Percentiles rank a stretch among this genome's conserved stretches.
phyloP scores from a whole-genome alignment of 2,113 vertebrate species.

The Melanotaenia duboulayi region DNA sequence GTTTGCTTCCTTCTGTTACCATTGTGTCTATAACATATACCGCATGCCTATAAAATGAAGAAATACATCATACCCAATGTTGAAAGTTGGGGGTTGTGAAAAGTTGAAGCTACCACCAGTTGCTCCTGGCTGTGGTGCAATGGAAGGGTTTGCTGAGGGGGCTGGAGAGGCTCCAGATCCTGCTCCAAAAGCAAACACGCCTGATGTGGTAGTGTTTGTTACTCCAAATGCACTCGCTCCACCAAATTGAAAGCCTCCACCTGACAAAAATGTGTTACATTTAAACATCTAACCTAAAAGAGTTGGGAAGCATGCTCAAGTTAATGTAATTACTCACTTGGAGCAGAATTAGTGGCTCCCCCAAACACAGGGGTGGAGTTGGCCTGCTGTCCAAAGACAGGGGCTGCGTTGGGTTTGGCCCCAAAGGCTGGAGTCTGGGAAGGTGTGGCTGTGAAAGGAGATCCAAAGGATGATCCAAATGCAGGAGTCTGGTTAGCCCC shows the following conservation, averaged over 20 bases:
- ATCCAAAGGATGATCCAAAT: constrained; percentile 89
- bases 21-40: not conserved
- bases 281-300: not conserved
- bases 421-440: constrained; percentile 88
- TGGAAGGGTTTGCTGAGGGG: constrained; percentile 71
- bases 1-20: too few species aligned
- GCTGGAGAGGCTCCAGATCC: constrained; percentile 66
- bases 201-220: constrained; percentile 60
- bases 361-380: constrained; percentile 86
- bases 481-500: constrained; percentile 85
- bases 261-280: constrained; percentile 52
- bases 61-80: constrained; percentile 86
- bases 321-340: constrained; percentile 78
- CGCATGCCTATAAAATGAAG: not conserved
- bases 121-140: constrained; percentile 80
- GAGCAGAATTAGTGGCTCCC: constrained; percentile 74
- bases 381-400: constrained; percentile 89
- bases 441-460: constrained; percentile 83
- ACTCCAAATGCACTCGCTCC: constrained; percentile 84
- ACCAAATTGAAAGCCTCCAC: constrained; percentile 90
- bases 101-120: constrained; percentile 85
- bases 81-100: constrained; percentile 82
- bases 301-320: not conserved
- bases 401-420: constrained; percentile 82
- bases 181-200: constrained; percentile 90